These are phyloP conservation scores for Trichechus manatus DNA, from an alignment of 2,113 vertebrate genomes.

Conservation along the genomic window DNA sequence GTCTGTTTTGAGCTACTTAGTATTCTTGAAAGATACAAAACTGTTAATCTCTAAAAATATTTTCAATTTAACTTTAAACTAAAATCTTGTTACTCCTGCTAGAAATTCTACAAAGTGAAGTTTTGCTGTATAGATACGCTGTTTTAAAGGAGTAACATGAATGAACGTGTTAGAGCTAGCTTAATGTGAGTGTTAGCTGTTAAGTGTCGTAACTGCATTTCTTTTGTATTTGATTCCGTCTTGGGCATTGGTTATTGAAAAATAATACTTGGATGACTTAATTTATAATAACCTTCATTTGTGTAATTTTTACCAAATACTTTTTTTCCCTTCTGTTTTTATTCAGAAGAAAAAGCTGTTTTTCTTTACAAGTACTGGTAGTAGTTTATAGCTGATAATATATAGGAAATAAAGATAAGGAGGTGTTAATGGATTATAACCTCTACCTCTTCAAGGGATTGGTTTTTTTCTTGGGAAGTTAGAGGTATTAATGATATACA, in stretches of 20 bases:
- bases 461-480: conserved; percentile 42
- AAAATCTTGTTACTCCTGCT: neutral
- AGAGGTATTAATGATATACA: neutral
- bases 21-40: neutral
- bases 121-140: neutral
- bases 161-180: neutral
- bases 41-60: neutral
- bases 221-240: conserved; percentile 23
- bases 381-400: neutral
- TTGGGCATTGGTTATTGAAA: conserved; percentile 9
- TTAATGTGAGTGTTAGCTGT: neutral
- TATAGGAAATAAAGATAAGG: conserved; percentile 21
- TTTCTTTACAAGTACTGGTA: neutral
- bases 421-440: neutral
- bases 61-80: conserved; percentile 42
- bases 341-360: neutral
- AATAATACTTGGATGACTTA: conserved; percentile 2
- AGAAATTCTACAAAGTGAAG: neutral
- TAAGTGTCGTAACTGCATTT: neutral
- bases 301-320: conserved; percentile 16
- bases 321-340: neutral
- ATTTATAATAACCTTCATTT: conserved; percentile 32
- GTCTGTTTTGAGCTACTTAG: neutral
- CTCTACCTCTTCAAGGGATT: neutral
- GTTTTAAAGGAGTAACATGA: neutral